These are phyloP conservation scores for Daktulosphaira vitifoliae DNA, from an alignment of 1,140 invertebrate species.

Conservation along the genomic window DNA sequence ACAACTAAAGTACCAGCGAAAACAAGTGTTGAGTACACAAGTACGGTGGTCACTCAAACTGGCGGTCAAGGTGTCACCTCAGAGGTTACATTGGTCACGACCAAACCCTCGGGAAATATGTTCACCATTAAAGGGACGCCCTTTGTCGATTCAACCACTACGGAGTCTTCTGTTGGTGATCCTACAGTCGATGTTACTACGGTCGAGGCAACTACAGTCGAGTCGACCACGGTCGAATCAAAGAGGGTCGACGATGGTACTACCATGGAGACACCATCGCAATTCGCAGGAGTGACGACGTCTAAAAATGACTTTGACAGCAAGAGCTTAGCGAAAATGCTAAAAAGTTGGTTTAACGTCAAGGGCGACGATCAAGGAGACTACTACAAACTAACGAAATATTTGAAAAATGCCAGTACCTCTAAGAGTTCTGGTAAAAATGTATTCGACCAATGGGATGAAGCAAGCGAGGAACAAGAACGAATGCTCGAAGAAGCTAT, in stretches of 20 bases:
- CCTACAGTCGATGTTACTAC: neutral
- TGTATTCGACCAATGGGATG: constrained; percentile 39
- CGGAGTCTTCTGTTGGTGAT: neutral
- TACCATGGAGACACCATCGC: neutral
- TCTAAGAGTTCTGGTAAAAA: constrained; percentile 32
- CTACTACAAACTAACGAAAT: neutral
- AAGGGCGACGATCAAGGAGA: neutral
- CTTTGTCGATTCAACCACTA: neutral
- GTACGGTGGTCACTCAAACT: neutral
- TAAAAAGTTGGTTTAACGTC: constrained; percentile 9
- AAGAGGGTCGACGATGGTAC: neutral
- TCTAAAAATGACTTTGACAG: neutral
- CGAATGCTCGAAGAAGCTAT: constrained; percentile 38
- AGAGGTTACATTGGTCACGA: neutral
- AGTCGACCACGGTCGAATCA: neutral
- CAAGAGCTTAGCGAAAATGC: constrained; percentile 5
- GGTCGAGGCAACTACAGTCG: neutral
- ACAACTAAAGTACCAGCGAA: neutral
- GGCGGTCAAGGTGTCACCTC: neutral
- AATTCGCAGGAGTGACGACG: neutral
- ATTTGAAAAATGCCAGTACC: neutral
- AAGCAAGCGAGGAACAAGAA: constrained; percentile 39
- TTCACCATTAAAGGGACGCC: too few relatives aligned
- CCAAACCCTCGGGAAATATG: neutral
- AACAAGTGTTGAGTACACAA: neutral